Evolutionary conservation across 2,888 invertebrate species (phyloP).

Genomic region (Microctonus brassicae): DNA sequence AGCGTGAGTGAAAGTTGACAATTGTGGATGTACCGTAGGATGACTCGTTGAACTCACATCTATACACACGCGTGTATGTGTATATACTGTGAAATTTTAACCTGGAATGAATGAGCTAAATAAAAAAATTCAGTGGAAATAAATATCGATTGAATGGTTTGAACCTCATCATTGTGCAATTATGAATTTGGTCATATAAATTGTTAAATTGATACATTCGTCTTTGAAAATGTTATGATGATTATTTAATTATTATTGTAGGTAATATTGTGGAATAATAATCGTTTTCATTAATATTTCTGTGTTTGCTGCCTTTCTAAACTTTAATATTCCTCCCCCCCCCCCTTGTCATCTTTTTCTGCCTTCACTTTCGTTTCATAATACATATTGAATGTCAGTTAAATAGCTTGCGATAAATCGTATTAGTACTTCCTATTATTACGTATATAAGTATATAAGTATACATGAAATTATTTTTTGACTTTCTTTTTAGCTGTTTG

Average conservation of each 20-base stretch:
- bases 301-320: slow-evolving; percentile 55
- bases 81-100: not conserved
- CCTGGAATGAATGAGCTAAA: not conserved
- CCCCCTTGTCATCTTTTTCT: slow-evolving; percentile 31
- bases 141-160: not conserved
- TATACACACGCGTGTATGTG: not conserved
- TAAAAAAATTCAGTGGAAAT: not conserved
- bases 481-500: slow-evolving; percentile 78
- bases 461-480: not conserved
- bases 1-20: not conserved
- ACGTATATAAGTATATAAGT: not conserved
- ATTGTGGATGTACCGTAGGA: not conserved
- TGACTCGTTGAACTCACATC: not conserved
- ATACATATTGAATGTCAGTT: not conserved
- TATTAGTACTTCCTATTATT: not conserved
- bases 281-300: slow-evolving; percentile 31
- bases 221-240: not conserved
- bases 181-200: not conserved
- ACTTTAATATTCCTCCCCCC: slow-evolving; percentile 52
- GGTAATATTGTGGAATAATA: slow-evolving; percentile 9
- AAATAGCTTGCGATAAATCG: not conserved
- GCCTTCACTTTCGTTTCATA: not conserved
- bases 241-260: not conserved
- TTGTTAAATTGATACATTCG: not conserved
- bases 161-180: not conserved